phyloP scores from a whole-genome alignment of 2,797 vertebrate genomes.

The Atherinosoma microstoma region DNA sequence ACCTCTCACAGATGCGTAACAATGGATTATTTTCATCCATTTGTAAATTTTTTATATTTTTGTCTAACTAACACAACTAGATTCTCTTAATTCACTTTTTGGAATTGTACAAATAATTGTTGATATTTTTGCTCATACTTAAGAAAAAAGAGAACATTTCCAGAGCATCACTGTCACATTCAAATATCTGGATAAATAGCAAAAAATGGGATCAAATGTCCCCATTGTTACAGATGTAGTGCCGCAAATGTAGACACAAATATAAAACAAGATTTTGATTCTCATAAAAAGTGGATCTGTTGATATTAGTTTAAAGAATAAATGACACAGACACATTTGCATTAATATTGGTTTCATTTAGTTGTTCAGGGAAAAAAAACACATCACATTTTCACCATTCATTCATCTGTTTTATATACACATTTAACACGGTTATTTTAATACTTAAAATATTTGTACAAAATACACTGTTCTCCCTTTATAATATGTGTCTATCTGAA shows the following conservation, averaged over 20 bases:
- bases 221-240: not conserved
- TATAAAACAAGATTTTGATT: too few relatives aligned
- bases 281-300: not conserved
- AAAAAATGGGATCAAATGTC: not conserved
- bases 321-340: slow-evolving; percentile 68
- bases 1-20: not conserved
- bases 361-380: slow-evolving; percentile 69
- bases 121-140: too few relatives aligned
- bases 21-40: not conserved
- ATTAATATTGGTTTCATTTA: slow-evolving; percentile 83
- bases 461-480: slow-evolving; percentile 85
- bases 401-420: slow-evolving; percentile 79
- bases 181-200: not conserved
- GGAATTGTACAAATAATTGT: not conserved
- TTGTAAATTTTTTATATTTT: not conserved
- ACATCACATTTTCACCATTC: slow-evolving; percentile 79
- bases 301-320: slow-evolving; percentile 24
- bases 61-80: not conserved
- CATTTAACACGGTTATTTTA: slow-evolving; percentile 78
- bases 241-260: not conserved
- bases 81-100: too few relatives aligned
- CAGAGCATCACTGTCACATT: too few relatives aligned
- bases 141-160: not conserved
- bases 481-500: slow-evolving; percentile 66
- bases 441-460: slow-evolving; percentile 84